These are phyloP conservation scores for Sarcophaga peregrina DNA, from an alignment of 1,140 invertebrate species.

Conservation along the genomic window DNA sequence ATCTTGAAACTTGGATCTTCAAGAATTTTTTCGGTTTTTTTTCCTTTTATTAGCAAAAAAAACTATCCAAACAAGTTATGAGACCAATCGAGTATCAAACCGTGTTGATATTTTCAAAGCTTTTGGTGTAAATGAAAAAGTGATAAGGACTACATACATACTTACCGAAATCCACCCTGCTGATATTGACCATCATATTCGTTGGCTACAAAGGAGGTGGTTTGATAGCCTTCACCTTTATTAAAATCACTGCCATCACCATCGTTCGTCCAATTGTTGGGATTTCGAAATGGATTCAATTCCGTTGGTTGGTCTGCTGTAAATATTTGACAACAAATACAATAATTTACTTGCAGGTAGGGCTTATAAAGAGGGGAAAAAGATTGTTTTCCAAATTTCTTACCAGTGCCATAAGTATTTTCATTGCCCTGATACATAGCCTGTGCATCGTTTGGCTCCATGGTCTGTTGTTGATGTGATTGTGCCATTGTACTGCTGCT, in stretches of 20 bases:
- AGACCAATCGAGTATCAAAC: neutral
- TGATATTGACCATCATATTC: constrained; percentile 64
- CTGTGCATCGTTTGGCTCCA: constrained; percentile 61
- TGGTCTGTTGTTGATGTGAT: constrained; percentile 67
- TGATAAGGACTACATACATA: neutral
- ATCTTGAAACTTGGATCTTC: too few species aligned
- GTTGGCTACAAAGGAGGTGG: constrained; percentile 59
- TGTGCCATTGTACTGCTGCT: constrained; percentile 52
- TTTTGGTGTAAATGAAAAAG: neutral
- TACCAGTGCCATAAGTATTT: constrained; percentile 31
- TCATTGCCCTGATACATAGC: constrained; percentile 54
- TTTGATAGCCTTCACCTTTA: constrained; percentile 55
- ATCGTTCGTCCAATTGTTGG: constrained; percentile 54
- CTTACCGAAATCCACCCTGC: constrained; percentile 66
- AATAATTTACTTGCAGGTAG: neutral
- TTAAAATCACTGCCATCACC: constrained; percentile 51
- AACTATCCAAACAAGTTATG: too few species aligned
- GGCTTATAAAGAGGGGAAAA: neutral
- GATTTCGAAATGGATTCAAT: constrained; percentile 65
- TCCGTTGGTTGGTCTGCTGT: constrained; percentile 54
- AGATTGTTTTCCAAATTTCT: neutral
- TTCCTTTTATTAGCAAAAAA: too few species aligned
- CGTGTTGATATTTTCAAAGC: too few species aligned
- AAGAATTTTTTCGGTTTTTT: too few species aligned
- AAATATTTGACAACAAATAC: constrained; percentile 26